phyloP scores from a whole-genome alignment of 2,888 invertebrate species.

The Zonitis immaculata region DNA sequence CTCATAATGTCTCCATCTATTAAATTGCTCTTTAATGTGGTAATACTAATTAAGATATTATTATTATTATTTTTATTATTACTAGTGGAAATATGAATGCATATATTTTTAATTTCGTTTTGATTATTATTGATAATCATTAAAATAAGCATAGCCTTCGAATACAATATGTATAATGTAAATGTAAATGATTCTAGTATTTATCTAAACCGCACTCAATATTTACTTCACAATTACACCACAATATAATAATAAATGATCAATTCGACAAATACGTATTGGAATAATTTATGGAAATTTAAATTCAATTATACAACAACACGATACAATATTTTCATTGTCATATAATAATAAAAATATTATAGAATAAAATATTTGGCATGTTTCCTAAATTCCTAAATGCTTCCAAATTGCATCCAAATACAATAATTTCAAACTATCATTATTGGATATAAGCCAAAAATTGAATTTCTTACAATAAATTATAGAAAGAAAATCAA shows the following conservation, averaged over 20 bases:
- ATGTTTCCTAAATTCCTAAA: constrained; percentile 17
- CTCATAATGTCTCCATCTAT: constrained; percentile 36
- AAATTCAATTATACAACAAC: too few relatives aligned
- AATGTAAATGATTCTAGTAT: background rate
- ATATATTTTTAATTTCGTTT: too few relatives aligned
- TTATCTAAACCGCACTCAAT: background rate
- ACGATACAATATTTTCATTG: too few relatives aligned
- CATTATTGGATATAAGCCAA: constrained; percentile 12
- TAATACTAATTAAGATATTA: constrained; percentile 29
- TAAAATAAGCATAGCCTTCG: background rate
- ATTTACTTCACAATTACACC: background rate
- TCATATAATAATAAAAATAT: too few relatives aligned
- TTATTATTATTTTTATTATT: too few relatives aligned
- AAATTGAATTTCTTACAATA: background rate
- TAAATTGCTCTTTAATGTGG: constrained; percentile 33
- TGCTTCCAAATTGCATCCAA: constrained; percentile 5
- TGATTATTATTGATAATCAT: background rate
- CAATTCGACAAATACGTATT: too few relatives aligned
- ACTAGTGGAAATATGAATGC: too few relatives aligned
- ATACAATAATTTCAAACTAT: constrained; percentile 15
- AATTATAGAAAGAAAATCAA: too few relatives aligned
- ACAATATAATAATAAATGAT: background rate
- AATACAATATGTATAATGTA: too few relatives aligned
- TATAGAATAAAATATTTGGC: constrained; percentile 6
- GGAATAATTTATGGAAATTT: too few relatives aligned